Evolutionary conservation across 2,888 invertebrate species (phyloP).

Genomic region (Argyra leucocephala): DNA sequence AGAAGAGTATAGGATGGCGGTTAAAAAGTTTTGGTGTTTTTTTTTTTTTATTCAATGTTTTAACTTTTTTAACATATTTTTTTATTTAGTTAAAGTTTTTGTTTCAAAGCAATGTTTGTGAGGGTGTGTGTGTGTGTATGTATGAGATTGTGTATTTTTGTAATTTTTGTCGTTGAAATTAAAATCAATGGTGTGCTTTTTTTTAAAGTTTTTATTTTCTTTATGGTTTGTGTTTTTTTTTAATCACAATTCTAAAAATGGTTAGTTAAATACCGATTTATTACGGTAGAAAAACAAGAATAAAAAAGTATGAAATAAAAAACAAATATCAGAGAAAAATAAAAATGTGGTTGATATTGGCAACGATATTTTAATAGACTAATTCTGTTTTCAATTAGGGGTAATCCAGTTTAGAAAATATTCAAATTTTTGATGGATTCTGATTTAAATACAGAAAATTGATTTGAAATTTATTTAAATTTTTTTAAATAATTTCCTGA

Average conservation of each 20-base stretch:
- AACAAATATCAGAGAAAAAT: neutral
- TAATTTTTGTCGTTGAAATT: neutral
- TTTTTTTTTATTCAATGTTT: neutral
- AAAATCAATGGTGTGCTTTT: neutral
- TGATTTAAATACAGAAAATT: no score
- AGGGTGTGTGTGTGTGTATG: neutral
- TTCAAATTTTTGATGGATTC: no score
- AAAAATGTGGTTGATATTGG: conserved; percentile 6
- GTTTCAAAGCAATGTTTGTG: neutral
- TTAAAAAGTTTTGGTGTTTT: neutral
- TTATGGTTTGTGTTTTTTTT: neutral
- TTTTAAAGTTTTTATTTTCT: no score
- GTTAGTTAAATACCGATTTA: conserved; percentile 6
- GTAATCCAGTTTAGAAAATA: no score
- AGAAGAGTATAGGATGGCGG: neutral
- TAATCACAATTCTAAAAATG: conserved; percentile 1
- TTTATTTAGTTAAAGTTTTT: neutral
- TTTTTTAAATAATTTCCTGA: no score
- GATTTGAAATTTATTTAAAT: no score
- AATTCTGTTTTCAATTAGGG: no score
- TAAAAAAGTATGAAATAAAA: neutral
- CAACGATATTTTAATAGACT: neutral
- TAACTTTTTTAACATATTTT: neutral
- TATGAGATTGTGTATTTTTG: neutral
- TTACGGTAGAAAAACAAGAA: neutral